Conservation (phyloP, 2,113 vertebrate genomes). For the Nannospalax galili region DNA sequence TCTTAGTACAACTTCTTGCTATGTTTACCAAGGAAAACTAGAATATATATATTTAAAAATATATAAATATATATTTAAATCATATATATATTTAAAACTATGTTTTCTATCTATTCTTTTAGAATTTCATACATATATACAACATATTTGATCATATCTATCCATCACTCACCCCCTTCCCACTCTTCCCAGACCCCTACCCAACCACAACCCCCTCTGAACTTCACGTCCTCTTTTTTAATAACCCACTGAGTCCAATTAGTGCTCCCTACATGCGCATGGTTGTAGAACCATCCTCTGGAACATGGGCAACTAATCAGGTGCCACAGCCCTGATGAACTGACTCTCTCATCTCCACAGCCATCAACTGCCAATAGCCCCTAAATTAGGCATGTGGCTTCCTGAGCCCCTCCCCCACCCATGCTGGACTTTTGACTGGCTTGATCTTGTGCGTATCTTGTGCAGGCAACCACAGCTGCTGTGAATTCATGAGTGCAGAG, state of each 20-base stretch:
- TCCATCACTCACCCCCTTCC: too few species aligned
- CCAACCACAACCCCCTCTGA: neutral
- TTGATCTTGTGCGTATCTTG: neutral
- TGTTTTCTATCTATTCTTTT: neutral
- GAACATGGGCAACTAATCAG: neutral
- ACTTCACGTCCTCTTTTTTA: neutral
- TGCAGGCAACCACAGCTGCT: neutral
- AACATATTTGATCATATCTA: neutral
- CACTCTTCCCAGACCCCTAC: neutral
- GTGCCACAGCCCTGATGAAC: neutral
- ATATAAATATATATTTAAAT: neutral
- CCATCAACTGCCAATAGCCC: neutral
- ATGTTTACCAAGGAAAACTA: conserved; percentile 4
- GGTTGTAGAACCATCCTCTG: neutral
- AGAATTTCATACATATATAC: neutral
- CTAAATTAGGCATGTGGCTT: neutral
- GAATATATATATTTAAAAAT: neutral
- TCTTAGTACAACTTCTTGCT: neutral
- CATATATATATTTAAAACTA: neutral
- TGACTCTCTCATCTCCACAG: neutral
- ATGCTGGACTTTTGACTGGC: neutral
- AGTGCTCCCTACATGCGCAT: neutral
- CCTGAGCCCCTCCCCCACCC: neutral
- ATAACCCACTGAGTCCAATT: too few species aligned
- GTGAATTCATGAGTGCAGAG: neutral